phyloP scores from a whole-genome alignment of 2,113 vertebrate species.

The Hyperoodon ampullatus region DNA sequence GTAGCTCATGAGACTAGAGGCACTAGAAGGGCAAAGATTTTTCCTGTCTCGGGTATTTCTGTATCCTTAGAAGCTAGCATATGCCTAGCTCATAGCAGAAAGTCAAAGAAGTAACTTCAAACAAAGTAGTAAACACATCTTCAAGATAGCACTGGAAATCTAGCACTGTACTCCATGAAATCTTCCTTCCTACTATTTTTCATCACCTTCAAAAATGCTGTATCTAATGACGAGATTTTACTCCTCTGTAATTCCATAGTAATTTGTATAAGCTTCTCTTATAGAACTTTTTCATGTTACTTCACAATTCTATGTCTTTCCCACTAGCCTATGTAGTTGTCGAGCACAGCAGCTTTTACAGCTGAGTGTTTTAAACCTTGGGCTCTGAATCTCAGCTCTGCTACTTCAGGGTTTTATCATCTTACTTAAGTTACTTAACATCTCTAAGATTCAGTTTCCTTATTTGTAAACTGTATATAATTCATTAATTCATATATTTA shows the following conservation, averaged over 20 bases:
- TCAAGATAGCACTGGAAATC: not conserved
- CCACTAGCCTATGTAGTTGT: not conserved
- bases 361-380: not conserved
- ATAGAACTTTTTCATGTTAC: not conserved
- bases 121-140: not conserved
- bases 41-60: not conserved
- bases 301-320: not conserved
- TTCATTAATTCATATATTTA: not conserved
- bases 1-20: not conserved
- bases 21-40: not conserved
- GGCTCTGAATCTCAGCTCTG: not conserved
- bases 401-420: not conserved
- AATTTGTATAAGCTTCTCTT: not conserved
- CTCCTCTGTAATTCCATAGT: not conserved
- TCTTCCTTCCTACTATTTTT: not conserved
- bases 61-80: not conserved
- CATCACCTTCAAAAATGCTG: not conserved
- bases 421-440: not conserved
- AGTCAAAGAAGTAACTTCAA: slow-evolving; percentile 8
- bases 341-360: not conserved
- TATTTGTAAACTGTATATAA: not conserved
- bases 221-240: not conserved
- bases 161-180: not conserved
- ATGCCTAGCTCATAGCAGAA: not conserved
- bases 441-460: not conserved